Percentiles rank a stretch among this genome's conserved stretches.
These are phyloP conservation scores for Pteronotus mesoamericanus DNA, from an alignment of 2,797 vertebrate species.

Conservation along the genomic window DNA sequence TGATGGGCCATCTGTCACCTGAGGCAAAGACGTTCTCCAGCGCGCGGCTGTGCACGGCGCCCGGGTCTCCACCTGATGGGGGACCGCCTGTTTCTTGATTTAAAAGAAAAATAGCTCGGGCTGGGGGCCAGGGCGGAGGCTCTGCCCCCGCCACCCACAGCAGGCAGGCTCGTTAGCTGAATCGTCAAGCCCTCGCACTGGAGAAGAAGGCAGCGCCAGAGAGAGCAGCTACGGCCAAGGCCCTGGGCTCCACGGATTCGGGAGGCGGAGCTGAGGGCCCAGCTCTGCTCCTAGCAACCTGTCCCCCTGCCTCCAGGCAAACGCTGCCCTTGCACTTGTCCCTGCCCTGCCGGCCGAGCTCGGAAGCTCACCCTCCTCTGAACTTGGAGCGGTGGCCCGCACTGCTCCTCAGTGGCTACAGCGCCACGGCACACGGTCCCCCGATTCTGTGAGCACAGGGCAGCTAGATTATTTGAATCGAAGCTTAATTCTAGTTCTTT, in stretches of 20 bases:
- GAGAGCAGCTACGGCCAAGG: neutral
- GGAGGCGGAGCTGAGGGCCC: neutral
- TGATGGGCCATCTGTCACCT: constrained; percentile 66
- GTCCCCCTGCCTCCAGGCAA: too few relatives aligned
- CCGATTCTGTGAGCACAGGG: too few relatives aligned
- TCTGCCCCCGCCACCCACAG: neutral
- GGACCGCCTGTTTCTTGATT: constrained; percentile 68
- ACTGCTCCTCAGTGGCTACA: neutral
- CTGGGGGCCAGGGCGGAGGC: constrained; percentile 55
- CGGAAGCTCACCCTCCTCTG: too few relatives aligned
- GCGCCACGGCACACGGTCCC: neutral
- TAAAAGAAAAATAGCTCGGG: constrained; percentile 65
- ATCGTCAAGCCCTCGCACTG: constrained; percentile 22
- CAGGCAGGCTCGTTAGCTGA: constrained; percentile 67
- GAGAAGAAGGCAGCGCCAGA: constrained; percentile 12
- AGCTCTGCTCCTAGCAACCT: accelerated
- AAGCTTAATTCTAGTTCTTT: neutral
- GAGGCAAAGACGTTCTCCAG: constrained; percentile 47
- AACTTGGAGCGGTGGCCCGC: neutral
- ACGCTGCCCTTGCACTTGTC: accelerated
- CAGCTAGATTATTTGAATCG: neutral
- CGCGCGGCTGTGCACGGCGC: constrained; percentile 23
- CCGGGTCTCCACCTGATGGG: constrained; percentile 70
- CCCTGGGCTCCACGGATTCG: neutral
- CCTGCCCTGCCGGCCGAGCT: neutral